Evolutionary conservation across 1,140 invertebrate genomes (phyloP).

Genomic region (Platyscapa corneri): DNA sequence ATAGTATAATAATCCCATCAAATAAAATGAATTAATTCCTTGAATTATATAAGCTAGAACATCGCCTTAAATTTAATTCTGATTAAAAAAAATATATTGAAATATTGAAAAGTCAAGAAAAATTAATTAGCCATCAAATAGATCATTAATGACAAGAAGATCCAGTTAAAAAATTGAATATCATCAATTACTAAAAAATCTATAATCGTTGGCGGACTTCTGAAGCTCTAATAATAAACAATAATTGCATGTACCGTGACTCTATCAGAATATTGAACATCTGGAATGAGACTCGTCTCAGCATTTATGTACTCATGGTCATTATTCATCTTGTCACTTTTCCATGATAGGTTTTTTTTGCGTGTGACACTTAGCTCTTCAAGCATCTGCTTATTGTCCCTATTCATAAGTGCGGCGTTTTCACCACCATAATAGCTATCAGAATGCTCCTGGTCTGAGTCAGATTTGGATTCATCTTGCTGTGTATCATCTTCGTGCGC

Average conservation of each 20-base stretch:
- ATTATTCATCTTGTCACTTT: constrained; percentile 63
- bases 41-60: no score
- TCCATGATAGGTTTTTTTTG: constrained; percentile 69
- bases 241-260: constrained; percentile 24
- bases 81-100: no score
- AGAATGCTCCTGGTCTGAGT: constrained; percentile 59
- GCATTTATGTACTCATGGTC: constrained; percentile 66
- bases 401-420: constrained; percentile 63
- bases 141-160: no score
- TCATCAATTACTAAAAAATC: no score
- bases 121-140: no score
- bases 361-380: constrained; percentile 57
- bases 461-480: constrained; percentile 63
- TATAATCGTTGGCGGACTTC: no score
- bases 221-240: no score
- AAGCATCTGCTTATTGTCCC: constrained; percentile 35
- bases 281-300: constrained; percentile 67
- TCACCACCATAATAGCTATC: constrained; percentile 60
- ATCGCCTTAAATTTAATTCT: no score
- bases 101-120: no score
- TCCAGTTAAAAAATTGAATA: no score
- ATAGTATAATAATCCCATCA: no score
- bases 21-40: no score
- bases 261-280: constrained; percentile 28
- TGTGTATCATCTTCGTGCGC: constrained; percentile 56